Percentiles rank a stretch among this genome's conserved stretches.
Conservation (phyloP, 2,888 invertebrate species). For the Syritta pipiens region DNA sequence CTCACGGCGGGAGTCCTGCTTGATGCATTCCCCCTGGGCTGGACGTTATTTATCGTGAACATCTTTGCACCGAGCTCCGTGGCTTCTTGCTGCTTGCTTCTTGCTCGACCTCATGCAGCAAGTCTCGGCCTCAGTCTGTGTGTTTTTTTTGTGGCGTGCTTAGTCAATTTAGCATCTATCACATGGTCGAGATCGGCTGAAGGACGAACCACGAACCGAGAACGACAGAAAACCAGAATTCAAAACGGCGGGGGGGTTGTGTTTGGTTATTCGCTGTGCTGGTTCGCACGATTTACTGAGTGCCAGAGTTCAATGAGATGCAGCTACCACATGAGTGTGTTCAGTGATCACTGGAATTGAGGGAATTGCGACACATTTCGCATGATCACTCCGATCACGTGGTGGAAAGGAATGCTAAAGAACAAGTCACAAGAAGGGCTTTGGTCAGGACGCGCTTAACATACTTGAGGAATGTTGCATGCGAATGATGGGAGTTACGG, state of each 20-base stretch:
- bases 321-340: slow-evolving; percentile 46
- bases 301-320: slow-evolving; percentile 61
- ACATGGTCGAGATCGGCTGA: slow-evolving; percentile 32
- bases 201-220: slow-evolving; percentile 31
- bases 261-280: slow-evolving; percentile 23
- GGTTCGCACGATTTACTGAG: slow-evolving; percentile 59
- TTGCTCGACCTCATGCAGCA: slow-evolving; percentile 30
- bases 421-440: too few species aligned
- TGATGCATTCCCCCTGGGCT: slow-evolving; percentile 58
- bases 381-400: too few species aligned
- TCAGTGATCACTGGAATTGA: neutral
- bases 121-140: too few species aligned
- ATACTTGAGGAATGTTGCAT: too few species aligned
- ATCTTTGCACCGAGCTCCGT: slow-evolving; percentile 48
- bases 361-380: too few species aligned
- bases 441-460: too few species aligned
- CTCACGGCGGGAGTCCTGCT: slow-evolving; percentile 63
- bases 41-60: slow-evolving; percentile 66
- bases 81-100: slow-evolving; percentile 63
- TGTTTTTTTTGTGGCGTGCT: slow-evolving; percentile 40
- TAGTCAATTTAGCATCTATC: slow-evolving; percentile 59
- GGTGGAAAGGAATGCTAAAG: too few species aligned
- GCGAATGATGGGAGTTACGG: too few species aligned
- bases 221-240: slow-evolving; percentile 13
- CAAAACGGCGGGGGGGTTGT: slow-evolving; percentile 26